A percentile compares a stretch with the other conserved stretches of the same genome.
Evolutionary conservation across 1,140 invertebrate genomes (phyloP).

Genomic region (Megathymus violae): DNA sequence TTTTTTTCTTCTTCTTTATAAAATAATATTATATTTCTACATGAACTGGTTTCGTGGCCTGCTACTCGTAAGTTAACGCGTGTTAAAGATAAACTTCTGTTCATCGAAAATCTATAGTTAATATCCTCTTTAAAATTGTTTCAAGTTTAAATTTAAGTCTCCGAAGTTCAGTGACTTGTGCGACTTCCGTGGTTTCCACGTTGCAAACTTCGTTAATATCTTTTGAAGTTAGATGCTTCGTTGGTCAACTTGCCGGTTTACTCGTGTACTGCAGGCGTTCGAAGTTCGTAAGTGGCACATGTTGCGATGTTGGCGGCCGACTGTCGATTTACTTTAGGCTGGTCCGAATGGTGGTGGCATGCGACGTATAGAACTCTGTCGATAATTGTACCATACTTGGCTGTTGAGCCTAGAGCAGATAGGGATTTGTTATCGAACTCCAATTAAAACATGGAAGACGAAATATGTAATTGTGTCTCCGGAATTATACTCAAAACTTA

Average conservation of each 20-base stretch:
- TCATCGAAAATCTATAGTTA: slow-evolving; percentile 22
- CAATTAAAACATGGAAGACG: too few relatives aligned
- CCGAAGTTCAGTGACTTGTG: slow-evolving; percentile 1
- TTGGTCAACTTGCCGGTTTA: background rate
- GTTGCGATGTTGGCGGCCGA: background rate
- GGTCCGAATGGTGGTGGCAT: too few relatives aligned
- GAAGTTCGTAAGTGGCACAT: background rate
- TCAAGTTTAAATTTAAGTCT: slow-evolving; percentile 21
- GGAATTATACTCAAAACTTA: too few relatives aligned
- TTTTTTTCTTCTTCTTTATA: too few relatives aligned
- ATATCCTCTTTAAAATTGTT: slow-evolving; percentile 30
- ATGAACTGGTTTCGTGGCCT: background rate
- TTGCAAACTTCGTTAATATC: slow-evolving; percentile 22
- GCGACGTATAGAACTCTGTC: too few relatives aligned
- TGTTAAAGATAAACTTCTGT: slow-evolving; percentile 20
- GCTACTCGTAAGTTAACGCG: background rate
- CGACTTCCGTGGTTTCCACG: background rate
- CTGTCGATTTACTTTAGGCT: too few relatives aligned
- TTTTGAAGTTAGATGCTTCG: background rate
- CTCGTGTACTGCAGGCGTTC: too few relatives aligned
- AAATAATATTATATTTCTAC: too few relatives aligned
- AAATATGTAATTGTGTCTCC: too few relatives aligned
- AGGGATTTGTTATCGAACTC: too few relatives aligned
- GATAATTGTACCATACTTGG: too few relatives aligned
- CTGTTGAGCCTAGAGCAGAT: too few relatives aligned